phyloP scores from a whole-genome alignment of 2,888 invertebrate species.

The Caenorhabditis plicata region DNA sequence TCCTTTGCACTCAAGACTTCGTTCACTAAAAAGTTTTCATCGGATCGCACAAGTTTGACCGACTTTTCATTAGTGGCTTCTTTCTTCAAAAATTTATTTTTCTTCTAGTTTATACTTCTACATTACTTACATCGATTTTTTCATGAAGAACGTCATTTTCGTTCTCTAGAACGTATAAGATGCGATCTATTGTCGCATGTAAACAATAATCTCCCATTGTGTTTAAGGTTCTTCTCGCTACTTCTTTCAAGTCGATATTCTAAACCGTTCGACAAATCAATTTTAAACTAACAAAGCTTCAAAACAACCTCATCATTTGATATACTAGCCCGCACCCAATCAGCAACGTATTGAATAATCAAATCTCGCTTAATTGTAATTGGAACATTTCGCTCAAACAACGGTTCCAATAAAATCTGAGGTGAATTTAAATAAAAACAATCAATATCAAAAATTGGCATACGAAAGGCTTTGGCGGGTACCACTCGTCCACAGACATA shows the following conservation, averaged over 20 bases:
- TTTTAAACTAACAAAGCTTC: neutral
- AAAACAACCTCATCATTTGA: neutral
- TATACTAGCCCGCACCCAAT: constrained; percentile 13
- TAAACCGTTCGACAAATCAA: neutral
- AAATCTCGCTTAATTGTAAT: constrained; percentile 22
- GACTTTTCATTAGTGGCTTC: constrained; percentile 6
- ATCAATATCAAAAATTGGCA: neutral
- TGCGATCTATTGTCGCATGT: constrained; percentile 11
- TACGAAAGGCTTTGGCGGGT: constrained; percentile 18
- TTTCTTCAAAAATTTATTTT: constrained; percentile 6
- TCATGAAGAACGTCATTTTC: constrained; percentile 5
- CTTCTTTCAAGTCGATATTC: neutral
- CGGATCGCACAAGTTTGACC: neutral
- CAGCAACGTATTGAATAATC: constrained; percentile 14
- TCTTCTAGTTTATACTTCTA: neutral
- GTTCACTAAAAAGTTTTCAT: neutral
- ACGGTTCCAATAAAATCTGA: constrained; percentile 13
- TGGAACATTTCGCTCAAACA: constrained; percentile 13
- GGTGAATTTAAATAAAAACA: neutral
- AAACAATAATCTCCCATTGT: constrained; percentile 16
- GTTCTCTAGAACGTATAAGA: constrained; percentile 16
- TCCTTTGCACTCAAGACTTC: neutral
- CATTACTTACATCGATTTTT: neutral
- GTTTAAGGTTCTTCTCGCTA: constrained; percentile 10
- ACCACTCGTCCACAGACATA: constrained; percentile 20